Conservation (phyloP, 2,113 vertebrate genomes). For the Hyperoodon ampullatus region DNA sequence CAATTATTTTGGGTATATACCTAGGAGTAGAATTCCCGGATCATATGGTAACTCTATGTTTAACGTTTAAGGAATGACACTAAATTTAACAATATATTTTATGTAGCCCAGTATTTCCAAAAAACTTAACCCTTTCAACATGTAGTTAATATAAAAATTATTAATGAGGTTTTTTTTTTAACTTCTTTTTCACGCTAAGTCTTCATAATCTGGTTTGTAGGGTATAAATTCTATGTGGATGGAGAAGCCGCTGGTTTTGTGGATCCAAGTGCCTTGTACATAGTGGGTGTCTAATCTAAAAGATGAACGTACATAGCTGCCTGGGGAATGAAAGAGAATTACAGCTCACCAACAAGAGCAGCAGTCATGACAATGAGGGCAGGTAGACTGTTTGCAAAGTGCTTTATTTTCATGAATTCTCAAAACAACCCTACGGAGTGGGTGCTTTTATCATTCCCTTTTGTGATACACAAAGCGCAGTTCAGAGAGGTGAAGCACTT, state of each 20-base stretch:
- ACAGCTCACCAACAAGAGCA: neutral
- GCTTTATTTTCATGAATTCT: neutral
- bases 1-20: neutral
- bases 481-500: neutral
- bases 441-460: neutral
- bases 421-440: neutral
- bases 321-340: neutral
- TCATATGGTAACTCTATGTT: neutral
- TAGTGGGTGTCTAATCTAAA: neutral
- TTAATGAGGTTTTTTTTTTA: neutral
- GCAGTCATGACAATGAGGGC: accelerated
- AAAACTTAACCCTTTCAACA: neutral
- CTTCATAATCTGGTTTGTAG: neutral
- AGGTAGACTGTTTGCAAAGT: neutral
- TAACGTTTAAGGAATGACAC: neutral
- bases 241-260: neutral
- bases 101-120: neutral
- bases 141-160: neutral
- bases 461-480: neutral
- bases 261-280: neutral
- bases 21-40: neutral
- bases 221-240: neutral
- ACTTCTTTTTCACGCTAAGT: neutral
- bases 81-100: neutral
- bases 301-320: neutral